Evolutionary conservation across 1,140 invertebrate genomes (phyloP).

Genomic region (Gonioctena quinquepunctata): DNA sequence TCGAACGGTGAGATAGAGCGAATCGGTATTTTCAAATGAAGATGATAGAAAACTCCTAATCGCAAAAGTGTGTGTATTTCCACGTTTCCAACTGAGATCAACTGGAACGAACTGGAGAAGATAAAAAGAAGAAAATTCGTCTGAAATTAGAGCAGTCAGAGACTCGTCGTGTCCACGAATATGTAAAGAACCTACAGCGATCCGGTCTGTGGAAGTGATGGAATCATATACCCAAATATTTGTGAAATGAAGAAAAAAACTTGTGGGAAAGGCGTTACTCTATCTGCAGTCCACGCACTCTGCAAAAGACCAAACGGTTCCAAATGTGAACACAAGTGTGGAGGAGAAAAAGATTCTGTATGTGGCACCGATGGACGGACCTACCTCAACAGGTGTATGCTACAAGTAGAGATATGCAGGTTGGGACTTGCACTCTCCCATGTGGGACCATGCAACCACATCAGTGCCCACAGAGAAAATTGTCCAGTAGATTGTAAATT

Average conservation of each 20-base stretch:
- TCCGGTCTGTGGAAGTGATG: constrained; percentile 86
- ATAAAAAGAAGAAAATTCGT: too few species aligned
- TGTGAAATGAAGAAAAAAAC: constrained; percentile 93
- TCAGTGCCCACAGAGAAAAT: constrained; percentile 83
- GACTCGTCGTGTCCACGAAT: constrained; percentile 75
- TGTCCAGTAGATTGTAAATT: constrained; percentile 84
- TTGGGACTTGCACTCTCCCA: constrained; percentile 71
- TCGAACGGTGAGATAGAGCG: too few species aligned
- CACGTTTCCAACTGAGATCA: too few species aligned
- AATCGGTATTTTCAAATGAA: too few species aligned
- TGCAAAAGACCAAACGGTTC: constrained; percentile 75
- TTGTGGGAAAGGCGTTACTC: constrained; percentile 74
- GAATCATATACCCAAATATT: constrained; percentile 82
- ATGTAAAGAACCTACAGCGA: constrained; percentile 74
- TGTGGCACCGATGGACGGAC: constrained; percentile 89
- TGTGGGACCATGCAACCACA: constrained; percentile 84
- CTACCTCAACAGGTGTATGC: constrained; percentile 88
- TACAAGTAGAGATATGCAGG: constrained; percentile 82
- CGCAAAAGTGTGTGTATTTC: too few species aligned
- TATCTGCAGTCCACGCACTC: constrained; percentile 51
- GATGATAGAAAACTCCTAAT: too few species aligned
- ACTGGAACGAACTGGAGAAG: too few species aligned
- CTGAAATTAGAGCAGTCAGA: constrained; percentile 61
- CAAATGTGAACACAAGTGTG: constrained; percentile 76
- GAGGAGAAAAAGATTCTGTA: constrained; percentile 81